A percentile compares a stretch with the other conserved stretches of the same genome.
phyloP scores from a whole-genome alignment of 2,113 vertebrate genomes.

The Crotalus viridis region DNA sequence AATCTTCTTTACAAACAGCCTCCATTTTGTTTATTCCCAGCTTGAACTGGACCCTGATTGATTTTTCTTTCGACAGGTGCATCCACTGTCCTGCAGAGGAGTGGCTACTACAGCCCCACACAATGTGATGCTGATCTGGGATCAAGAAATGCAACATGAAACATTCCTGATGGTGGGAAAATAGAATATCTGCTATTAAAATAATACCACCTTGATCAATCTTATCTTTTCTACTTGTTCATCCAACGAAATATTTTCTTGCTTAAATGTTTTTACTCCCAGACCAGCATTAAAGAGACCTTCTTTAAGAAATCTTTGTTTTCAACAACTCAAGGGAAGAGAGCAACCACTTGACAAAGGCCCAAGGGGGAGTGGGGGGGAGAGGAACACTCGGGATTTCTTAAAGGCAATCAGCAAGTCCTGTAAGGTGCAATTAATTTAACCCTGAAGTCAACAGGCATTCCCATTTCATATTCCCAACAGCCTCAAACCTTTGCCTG shows the following conservation, averaged over 20 bases:
- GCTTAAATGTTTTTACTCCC: neutral
- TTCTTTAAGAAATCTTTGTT: neutral
- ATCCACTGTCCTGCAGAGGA: neutral
- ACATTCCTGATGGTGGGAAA: neutral
- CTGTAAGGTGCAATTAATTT: too few species aligned
- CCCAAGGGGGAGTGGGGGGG: too few species aligned
- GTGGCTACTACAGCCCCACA: neutral
- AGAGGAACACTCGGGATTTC: too few species aligned
- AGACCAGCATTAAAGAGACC: neutral
- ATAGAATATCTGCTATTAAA: neutral
- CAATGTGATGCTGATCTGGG: neutral
- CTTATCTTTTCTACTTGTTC: neutral
- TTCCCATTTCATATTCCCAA: neutral
- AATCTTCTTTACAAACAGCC: too few species aligned
- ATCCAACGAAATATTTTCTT: neutral
- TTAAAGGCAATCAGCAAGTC: too few species aligned
- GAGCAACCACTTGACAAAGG: neutral
- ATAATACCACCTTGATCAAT: neutral
- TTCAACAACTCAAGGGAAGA: neutral
- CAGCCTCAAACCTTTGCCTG: neutral
- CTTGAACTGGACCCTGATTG: too few species aligned
- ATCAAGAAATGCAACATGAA: neutral
- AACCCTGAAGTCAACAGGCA: too few species aligned
- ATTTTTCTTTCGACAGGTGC: neutral
- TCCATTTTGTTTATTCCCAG: too few species aligned